phyloP scores from a whole-genome alignment of 30 jellyfish, hydroid and myxozoan genomes.

The Euphysa ruthae region DNA sequence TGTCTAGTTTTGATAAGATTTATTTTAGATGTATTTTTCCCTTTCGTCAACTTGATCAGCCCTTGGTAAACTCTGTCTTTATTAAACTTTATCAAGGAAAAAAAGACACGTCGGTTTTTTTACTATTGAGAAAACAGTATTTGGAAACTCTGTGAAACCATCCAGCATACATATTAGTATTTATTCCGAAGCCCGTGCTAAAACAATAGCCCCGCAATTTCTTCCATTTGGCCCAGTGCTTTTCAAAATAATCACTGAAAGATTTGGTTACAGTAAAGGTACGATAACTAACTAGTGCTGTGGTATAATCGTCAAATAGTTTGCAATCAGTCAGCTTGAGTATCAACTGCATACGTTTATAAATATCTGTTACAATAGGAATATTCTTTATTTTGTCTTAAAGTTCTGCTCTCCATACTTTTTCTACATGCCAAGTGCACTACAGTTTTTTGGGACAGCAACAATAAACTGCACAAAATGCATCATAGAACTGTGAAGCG shows the following conservation, averaged over 20 bases:
- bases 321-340: background rate
- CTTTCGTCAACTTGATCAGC: conserved; percentile 31
- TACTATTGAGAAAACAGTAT: conserved; percentile 12
- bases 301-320: background rate
- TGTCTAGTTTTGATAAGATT: conserved; percentile 1
- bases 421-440: conserved; percentile 63
- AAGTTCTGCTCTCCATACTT: conserved; percentile 38
- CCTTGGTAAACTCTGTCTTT: background rate
- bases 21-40: conserved; percentile 1
- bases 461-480: conserved; percentile 20
- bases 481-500: conserved; percentile 39
- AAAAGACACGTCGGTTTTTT: conserved; percentile 17
- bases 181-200: conserved; percentile 38
- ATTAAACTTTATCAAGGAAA: conserved; percentile 11
- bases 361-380: background rate
- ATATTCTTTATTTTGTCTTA: too few relatives aligned
- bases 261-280: conserved; percentile 3
- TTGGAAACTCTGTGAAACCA: conserved; percentile 39
- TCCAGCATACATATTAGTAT: conserved; percentile 44
- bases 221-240: background rate
- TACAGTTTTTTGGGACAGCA: conserved; percentile 23
- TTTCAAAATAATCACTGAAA: conserved; percentile 32
- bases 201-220: conserved; percentile 12
- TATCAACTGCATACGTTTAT: background rate
- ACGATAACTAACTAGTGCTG: background rate